Evolutionary conservation across 1,140 invertebrate species (phyloP).

Genomic region (Trichomalopsis sarcophagae): DNA sequence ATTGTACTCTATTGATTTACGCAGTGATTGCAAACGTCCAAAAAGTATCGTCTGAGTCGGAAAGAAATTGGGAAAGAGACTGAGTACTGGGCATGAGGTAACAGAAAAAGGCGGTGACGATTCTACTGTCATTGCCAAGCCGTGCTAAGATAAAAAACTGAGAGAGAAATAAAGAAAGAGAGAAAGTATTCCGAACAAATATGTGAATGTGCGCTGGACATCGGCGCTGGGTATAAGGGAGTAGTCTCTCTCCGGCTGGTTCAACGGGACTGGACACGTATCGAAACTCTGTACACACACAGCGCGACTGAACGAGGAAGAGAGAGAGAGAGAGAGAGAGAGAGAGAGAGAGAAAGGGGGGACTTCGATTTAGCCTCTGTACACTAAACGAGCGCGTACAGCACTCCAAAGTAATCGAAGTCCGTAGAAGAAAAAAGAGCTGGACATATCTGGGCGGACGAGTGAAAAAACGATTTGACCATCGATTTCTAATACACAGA

Average conservation of each 20-base stretch:
- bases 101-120: neutral
- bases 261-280: neutral
- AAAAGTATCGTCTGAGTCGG: neutral
- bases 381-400: slow-evolving; percentile 49
- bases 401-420: slow-evolving; percentile 66
- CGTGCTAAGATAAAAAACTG: neutral
- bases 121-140: neutral
- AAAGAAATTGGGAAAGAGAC: slow-evolving; percentile 8
- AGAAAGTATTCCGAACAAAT: slow-evolving; percentile 13
- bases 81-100: neutral
- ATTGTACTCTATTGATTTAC: neutral
- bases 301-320: neutral
- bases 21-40: neutral
- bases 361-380: slow-evolving; percentile 58
- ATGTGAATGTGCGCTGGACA: neutral
- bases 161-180: neutral
- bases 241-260: neutral
- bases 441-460: neutral
- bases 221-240: neutral
- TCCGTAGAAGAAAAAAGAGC: slow-evolving; percentile 54
- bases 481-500: slow-evolving; percentile 62
- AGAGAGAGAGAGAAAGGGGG: neutral
- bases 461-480: slow-evolving; percentile 35
- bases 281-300: neutral
- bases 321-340: neutral